phyloP scores from a whole-genome alignment of 2,797 vertebrate species.

The Neoniphon sammara region DNA sequence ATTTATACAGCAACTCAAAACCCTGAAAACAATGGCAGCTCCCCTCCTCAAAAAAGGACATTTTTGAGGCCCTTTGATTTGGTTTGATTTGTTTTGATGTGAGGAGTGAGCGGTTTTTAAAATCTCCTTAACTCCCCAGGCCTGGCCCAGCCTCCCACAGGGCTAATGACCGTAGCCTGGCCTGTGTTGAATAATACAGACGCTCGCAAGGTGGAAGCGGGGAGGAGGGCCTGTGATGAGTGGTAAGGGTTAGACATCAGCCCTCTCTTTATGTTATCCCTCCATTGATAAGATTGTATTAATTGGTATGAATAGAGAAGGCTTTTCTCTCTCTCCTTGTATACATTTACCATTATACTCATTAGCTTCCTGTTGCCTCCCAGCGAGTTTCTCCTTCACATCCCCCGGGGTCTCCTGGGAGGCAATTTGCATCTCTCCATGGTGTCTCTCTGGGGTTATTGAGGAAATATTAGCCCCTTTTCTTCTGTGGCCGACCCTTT shows the following conservation, averaged over 20 bases:
- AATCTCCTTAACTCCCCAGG: constrained; percentile 81
- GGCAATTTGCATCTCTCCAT: constrained; percentile 86
- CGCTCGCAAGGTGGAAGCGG: constrained; percentile 54
- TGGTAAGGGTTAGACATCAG: constrained; percentile 62
- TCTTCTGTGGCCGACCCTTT: constrained; percentile 80
- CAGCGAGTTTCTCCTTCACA: constrained; percentile 81
- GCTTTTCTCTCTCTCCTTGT: constrained; percentile 76
- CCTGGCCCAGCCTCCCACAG: constrained; percentile 73
- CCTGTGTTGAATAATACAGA: constrained; percentile 75
- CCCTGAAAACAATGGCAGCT: constrained; percentile 55
- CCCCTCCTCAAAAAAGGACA: constrained; percentile 62
- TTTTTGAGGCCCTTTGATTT: constrained; percentile 80
- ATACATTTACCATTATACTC: constrained; percentile 88
- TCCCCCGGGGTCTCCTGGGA: constrained; percentile 83
- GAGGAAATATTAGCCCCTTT: constrained; percentile 84
- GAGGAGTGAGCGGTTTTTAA: constrained; percentile 83
- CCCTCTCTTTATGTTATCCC: constrained; percentile 70
- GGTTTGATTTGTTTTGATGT: constrained; percentile 83
- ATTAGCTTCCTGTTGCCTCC: constrained; percentile 85
- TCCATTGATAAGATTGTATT: constrained; percentile 84
- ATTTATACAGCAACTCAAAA: too few relatives aligned
- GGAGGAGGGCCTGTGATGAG: constrained; percentile 58
- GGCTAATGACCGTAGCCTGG: constrained; percentile 79
- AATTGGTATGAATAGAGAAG: constrained; percentile 84
- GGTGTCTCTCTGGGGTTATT: constrained; percentile 82